Base-by-base conservation (phyloP, 1,140 invertebrate species). In the Hycleus cichorii region DNA sequence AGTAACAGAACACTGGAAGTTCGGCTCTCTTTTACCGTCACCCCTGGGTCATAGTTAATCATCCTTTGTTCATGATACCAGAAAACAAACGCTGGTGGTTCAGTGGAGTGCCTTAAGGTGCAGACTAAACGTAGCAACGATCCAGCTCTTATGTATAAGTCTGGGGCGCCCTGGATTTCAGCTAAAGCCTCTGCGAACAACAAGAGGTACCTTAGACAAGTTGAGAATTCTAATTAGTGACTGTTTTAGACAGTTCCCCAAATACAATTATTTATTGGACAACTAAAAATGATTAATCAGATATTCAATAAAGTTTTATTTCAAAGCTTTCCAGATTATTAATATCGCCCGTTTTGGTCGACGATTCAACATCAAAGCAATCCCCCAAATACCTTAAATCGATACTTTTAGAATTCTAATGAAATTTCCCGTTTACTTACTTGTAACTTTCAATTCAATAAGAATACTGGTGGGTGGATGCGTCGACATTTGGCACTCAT, bases 401-500 rank as follows among this genome's bases (percentile, higher is more conserved):
- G 18, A 18, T 18, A 18, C 18, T 39, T 39, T 10, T 39, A 10
- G 39, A 39, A 10, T 39, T 39, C 39, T 39, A 39, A 7, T 39
- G 10, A 39, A 39, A 10, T 39, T 39, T 39, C 10, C 6, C 1
- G 39, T 10, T 18, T 64, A 78, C 87, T 86, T 79, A 90, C 88
- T 87, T 59, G 89, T 85, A 59, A 91, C 86, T 72, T 83, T 82
- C 60, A 91, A 78, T 64, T 82, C 81, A 53, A 90, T 75, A 73
- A 88, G 84, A 74, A 88, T 86, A 71, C 85, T 88, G 46, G 84
- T 82, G 51, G 88, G 86, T 50, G 88, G 88, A 74, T 90, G 86
- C 43, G 86, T 86, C 46, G 86, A 88, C 61, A 90, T 81, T 80
- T 90, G 88, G 72, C 88, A 90, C 73, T 90, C 87, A 68, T 90